phyloP scores from a whole-genome alignment of 2,888 invertebrate genomes.

The Arge pagana region DNA sequence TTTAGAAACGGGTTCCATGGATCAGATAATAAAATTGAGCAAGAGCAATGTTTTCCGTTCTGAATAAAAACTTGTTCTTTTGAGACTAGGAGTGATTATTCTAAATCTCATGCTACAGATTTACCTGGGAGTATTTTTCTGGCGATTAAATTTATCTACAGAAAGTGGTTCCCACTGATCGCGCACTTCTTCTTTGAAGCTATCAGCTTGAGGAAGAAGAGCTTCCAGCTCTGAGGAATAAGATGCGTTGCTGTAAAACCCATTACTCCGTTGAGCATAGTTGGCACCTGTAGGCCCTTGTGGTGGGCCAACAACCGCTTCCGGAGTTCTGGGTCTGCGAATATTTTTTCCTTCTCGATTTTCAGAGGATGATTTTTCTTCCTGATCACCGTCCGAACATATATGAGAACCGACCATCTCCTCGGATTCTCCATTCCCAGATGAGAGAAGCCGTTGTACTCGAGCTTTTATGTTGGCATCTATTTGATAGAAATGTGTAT shows the following conservation, averaged over 20 bases:
- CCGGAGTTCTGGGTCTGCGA: slow-evolving; percentile 40
- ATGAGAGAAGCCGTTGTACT: slow-evolving; percentile 72
- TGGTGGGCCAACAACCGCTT: slow-evolving; percentile 42
- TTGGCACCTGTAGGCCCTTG: slow-evolving; percentile 49
- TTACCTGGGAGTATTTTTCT: slow-evolving; percentile 55
- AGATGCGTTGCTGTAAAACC: slow-evolving; percentile 60
- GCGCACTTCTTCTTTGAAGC: slow-evolving; percentile 60
- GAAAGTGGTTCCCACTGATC: slow-evolving; percentile 63
- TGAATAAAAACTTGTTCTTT: too few species aligned
- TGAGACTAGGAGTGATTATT: too few species aligned
- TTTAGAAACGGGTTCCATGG: too few species aligned
- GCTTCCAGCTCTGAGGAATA: slow-evolving; percentile 58
- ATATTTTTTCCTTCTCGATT: slow-evolving; percentile 44
- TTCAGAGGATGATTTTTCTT: slow-evolving; percentile 36
- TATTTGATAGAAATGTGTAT: slow-evolving; percentile 51
- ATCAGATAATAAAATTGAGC: too few species aligned
- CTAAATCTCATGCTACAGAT: neutral
- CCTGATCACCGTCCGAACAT: slow-evolving; percentile 36
- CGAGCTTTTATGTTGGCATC: slow-evolving; percentile 88
- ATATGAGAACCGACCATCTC: slow-evolving; percentile 49
- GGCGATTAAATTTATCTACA: slow-evolving; percentile 55
- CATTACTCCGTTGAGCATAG: slow-evolving; percentile 62
- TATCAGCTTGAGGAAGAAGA: slow-evolving; percentile 53
- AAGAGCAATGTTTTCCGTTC: too few species aligned
- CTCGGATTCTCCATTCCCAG: slow-evolving; percentile 57